A percentile compares a stretch with the other conserved stretches of the same genome.
These are phyloP conservation scores for Acanthurus leucopareius DNA, from an alignment of 2,797 vertebrate species.

Conservation along the genomic window DNA sequence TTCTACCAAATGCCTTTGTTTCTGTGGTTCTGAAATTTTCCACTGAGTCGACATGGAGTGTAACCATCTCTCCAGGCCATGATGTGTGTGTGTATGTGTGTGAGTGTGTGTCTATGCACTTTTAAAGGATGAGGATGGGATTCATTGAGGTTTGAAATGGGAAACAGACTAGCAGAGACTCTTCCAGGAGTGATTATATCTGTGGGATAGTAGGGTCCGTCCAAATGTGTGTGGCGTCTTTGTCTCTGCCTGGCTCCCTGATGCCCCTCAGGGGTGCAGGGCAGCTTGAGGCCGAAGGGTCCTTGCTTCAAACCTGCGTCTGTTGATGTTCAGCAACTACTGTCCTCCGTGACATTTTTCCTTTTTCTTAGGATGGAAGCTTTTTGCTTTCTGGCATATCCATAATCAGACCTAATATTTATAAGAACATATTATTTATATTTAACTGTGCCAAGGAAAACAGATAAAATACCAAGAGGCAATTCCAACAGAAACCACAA, in stretches of 20 bases:
- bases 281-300: constrained; percentile 11
- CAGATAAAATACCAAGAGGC: constrained; percentile 33
- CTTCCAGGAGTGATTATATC: constrained; percentile 80
- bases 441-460: constrained; percentile 34
- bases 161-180: constrained; percentile 80
- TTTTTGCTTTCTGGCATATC: constrained; percentile 28
- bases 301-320: constrained; percentile 34
- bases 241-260: constrained; percentile 55
- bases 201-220: constrained; percentile 72
- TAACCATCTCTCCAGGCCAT: constrained; percentile 64
- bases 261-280: constrained; percentile 40
- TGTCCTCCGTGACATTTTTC: neutral
- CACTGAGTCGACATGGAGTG: constrained; percentile 71
- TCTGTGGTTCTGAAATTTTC: constrained; percentile 76
- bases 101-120: constrained; percentile 47
- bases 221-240: constrained; percentile 71
- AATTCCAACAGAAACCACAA: constrained; percentile 30
- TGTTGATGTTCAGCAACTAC: constrained; percentile 5
- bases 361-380: constrained; percentile 9
- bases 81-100: constrained; percentile 48
- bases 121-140: constrained; percentile 80
- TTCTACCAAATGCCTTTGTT: constrained; percentile 64
- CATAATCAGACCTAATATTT: constrained; percentile 35
- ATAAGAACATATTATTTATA: constrained; percentile 27
- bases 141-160: constrained; percentile 84